Base-by-base conservation (phyloP, 2,113 vertebrate genomes). In the Thryonomys swinderianus region DNA sequence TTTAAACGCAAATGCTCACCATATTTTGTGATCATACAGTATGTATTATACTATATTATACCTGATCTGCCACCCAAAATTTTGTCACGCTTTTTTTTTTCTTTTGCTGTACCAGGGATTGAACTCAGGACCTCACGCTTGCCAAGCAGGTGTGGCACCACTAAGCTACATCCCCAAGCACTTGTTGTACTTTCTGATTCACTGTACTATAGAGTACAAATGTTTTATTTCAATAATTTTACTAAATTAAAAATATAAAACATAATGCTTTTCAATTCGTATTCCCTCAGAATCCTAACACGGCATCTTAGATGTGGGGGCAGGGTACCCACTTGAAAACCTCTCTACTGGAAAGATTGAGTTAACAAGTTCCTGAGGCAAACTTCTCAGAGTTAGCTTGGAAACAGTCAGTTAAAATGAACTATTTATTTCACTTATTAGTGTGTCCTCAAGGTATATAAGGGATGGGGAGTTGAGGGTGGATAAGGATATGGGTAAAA, bases 231-330 rank as follows among this genome's bases (percentile, higher is more conserved):
- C 51, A 66, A 91, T 45, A 84, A 83, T 45, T 45, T 81, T 74
- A 88, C 82, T 67, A 94, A 88, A 83, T 82, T 67, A 69, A 81
- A 94, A 74, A 14, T 32, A 55, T 74, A 96, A 92, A 92, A 86
- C 81, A 45, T 67, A 91, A 93, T 62, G 9, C 61, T 30, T 88
- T 94, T 48, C 30, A 6, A 1, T 3, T 14, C 23, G 34, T 5
- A n/a, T 48, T 84, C n/a, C 83, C 57, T 96, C 76, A 90, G 87
- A 94, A 87, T 93, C 1, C 87, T 74, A 37, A 84, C 76, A 40
- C 12, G 92, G n/a, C 32, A 37, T 21, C 55, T 53, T 67, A 48
- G 32, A 30, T 1, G 18, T 51, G 1, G n/a, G 20, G 23, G 3
- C 17, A 81, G 27, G 10, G 71, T 57, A 7, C 5, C 7, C 51